Evolutionary conservation across 2,797 vertebrate genomes (phyloP).

Genomic region (Muscicapa striata): DNA sequence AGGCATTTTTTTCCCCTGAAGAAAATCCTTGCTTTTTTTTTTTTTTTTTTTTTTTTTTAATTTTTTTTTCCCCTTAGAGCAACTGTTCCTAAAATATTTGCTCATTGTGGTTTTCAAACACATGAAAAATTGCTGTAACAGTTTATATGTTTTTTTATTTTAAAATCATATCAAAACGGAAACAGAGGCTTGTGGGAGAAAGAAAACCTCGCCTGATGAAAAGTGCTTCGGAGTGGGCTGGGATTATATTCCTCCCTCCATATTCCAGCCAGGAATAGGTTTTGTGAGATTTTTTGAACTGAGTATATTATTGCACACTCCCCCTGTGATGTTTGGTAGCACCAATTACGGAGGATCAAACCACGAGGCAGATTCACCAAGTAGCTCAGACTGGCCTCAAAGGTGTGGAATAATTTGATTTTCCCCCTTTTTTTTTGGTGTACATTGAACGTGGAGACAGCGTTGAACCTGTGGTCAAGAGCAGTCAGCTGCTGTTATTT

Average conservation of each 20-base stretch:
- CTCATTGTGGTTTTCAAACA: conserved; percentile 51
- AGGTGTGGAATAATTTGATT: background rate
- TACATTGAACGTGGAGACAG: background rate
- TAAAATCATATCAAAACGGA: background rate
- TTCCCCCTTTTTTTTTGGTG: background rate
- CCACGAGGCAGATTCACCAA: background rate
- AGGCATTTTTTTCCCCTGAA: background rate
- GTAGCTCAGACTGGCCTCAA: background rate
- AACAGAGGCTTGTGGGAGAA: background rate
- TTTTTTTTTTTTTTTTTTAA: no score
- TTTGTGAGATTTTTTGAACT: background rate
- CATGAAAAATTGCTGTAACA: background rate
- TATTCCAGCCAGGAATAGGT: conserved; percentile 16
- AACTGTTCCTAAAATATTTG: conserved; percentile 52
- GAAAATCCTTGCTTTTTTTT: background rate
- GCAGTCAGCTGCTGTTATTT: background rate
- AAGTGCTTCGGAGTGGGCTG: background rate
- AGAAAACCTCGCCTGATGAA: background rate
- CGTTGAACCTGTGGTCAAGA: background rate
- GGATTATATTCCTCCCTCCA: background rate
- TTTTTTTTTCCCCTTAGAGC: background rate
- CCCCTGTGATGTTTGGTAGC: background rate
- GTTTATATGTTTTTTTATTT: background rate
- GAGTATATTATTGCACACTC: background rate
- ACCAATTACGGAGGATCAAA: background rate